Conservation (phyloP, 2,797 vertebrate genomes). For the Sebastes steindachneri region DNA sequence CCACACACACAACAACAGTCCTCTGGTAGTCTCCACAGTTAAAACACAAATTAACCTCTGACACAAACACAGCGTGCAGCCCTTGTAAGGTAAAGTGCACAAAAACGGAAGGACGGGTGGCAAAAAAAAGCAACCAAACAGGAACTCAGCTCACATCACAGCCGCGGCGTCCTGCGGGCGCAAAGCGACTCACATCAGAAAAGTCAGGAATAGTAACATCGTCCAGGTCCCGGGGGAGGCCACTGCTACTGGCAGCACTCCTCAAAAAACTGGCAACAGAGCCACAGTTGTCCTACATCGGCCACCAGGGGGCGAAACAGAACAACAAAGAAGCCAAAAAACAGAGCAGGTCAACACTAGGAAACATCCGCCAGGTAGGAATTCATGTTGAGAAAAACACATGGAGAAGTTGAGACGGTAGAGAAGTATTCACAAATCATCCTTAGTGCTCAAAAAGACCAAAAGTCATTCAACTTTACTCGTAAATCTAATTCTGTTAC, state of each 20-base stretch:
- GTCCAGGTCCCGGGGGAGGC: conserved; percentile 74
- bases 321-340: conserved; percentile 36
- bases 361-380: not conserved
- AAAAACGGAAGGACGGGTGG: not conserved
- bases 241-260: conserved; percentile 59
- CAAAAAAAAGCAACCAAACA: not conserved
- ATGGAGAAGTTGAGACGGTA: not conserved
- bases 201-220: conserved; percentile 81
- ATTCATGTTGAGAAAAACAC: not conserved
- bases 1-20: not conserved
- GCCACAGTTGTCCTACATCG: conserved; percentile 70
- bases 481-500: not conserved
- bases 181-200: conserved; percentile 71
- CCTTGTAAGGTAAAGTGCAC: not conserved
- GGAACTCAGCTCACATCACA: conserved; percentile 14
- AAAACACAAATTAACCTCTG: conserved; percentile 2
- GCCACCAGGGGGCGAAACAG: conserved; percentile 66
- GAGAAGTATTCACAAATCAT: not conserved
- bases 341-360: not conserved
- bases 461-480: not conserved
- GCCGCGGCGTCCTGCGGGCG: not conserved
- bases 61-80: not conserved
- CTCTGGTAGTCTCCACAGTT: not conserved
- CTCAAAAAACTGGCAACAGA: conserved; percentile 79
- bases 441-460: not conserved